Base-by-base conservation (phyloP, 2,797 vertebrate genomes). In the Lindbergichthys nudifrons region DNA sequence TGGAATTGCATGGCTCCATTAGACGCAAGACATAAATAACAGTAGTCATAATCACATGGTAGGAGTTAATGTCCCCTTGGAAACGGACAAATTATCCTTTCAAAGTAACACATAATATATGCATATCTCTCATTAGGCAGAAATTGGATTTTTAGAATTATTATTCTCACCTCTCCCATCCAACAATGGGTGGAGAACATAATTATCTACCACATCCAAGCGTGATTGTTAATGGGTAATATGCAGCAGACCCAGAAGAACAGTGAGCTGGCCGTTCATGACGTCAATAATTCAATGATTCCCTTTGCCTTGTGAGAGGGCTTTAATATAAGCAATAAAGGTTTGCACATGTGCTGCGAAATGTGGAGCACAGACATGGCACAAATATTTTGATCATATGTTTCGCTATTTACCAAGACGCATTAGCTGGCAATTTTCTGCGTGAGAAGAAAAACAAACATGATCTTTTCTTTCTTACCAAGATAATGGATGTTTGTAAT, bases 271-370 rank as follows among this genome's bases (percentile, higher is more conserved):
- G n/a, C 56, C 65, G 47, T 82, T 73, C 45, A 54, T 41, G 13
- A 67, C 70, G 76, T 67, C 73, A 77, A 73, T 69, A 82, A 70
- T 62, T 77, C 70, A 56, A 8, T 51, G 50, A 65, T 65, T 68
- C 21, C 23, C 42, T 70, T 56, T 65, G 23, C 50, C 60, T 70
- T 26, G 48, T 77, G 57, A 52, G 47, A 26, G 47, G 52, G 36
- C 15, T 70, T 72, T 67, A 19, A 75, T 65, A 56, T 21, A 59
- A 69, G 60, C 43, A 64, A 66, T 48, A 47, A 65, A 56, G 46
- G 43, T 4, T 18, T 76, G 13, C 48, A 54, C 50, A 41, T 53
- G 47, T 52, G 19, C 62, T 41, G 50, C 61, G 15, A 48, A 36
- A 21, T 39, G 26, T 15, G 0, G 11, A 54, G 4, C 16, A 30